Evolutionary conservation across 2,113 vertebrate genomes (phyloP), one percentile per base, ranked within the genome.

Genomic region (Chaetodon trifascialis): DNA sequence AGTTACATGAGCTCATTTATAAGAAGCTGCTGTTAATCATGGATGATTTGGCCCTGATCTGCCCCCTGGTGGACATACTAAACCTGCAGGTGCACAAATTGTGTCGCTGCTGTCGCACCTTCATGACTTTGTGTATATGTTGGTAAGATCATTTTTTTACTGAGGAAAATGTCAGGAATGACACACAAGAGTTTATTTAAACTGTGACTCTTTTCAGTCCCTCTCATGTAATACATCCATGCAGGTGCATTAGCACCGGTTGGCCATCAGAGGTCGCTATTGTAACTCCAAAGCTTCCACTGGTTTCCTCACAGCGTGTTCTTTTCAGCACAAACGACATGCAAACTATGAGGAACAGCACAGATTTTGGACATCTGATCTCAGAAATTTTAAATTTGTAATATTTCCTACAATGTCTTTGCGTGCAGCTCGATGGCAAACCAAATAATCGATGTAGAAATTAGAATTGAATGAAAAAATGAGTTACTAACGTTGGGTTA

Each of bases 191-290:
- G 17, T 51, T 17, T 14, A 51, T 21, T 51, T n/a, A 4, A 10
- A 21, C 11, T 44, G 42, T 15, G 14, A 44, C 9, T 44, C 9
- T 47, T 47, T 23, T 52, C 7, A 19, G 8, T 40, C 38, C 30
- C 30, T 30, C 15, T 15, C 12, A 14, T 17, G 5, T 14, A 25
- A 63, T 38, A 17, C 14, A 65, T 49, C 49, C 19, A 49, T 14
- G 15, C 9, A 56, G 7, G 47, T 60, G 40, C 59, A 71, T 5
- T 0, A 40, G 5, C 38, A 40, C 38, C 1, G 5, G 0, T 19
- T 82, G 12, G 4, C 69, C 79, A 79, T 15, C 12, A 79, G 84
- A 40, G n/a, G 84, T 42, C 69, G 0, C n/a, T 14, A 46, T 46
- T 76, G 23, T 11, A 38, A 30, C 25, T 40, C 21, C 21, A 12